Evolutionary conservation across 2,797 vertebrate genomes (phyloP).

Genomic region (Amblyopsis hoosieri): DNA sequence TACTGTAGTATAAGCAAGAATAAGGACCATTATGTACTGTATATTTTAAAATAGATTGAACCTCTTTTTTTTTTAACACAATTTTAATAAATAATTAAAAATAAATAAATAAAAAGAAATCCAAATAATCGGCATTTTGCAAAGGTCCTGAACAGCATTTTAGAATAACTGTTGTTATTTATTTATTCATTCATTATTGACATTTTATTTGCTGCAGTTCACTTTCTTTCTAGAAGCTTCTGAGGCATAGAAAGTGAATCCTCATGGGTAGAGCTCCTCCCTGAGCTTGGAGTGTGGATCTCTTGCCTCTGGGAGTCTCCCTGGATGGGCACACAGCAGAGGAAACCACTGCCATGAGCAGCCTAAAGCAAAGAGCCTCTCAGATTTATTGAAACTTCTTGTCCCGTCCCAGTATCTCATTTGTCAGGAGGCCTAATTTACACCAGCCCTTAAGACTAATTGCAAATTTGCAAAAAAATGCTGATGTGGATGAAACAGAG

Average conservation of each 20-base stretch:
- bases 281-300: constrained; percentile 49
- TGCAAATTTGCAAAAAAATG: constrained; percentile 98
- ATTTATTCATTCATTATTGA: constrained; percentile 28
- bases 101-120: too few species aligned
- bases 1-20: too few species aligned
- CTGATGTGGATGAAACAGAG: constrained; percentile 96
- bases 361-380: constrained; percentile 40
- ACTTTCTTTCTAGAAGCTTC: constrained; percentile 42
- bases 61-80: too few species aligned
- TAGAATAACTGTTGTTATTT: not conserved
- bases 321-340: constrained; percentile 63
- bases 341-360: constrained; percentile 66
- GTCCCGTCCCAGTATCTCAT: constrained; percentile 95
- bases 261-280: constrained; percentile 53
- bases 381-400: constrained; percentile 84
- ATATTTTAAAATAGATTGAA: too few species aligned
- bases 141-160: not conserved
- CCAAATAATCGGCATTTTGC: not conserved
- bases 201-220: constrained; percentile 19
- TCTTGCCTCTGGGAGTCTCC: constrained; percentile 54
- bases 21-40: constrained; percentile 27
- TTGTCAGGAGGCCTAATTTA: constrained; percentile 99
- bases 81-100: too few species aligned
- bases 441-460: constrained; percentile 99
- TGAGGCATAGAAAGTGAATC: constrained; percentile 50